Evolutionary conservation across 2,888 invertebrate species (phyloP).

Genomic region (Graphium colonna): DNA sequence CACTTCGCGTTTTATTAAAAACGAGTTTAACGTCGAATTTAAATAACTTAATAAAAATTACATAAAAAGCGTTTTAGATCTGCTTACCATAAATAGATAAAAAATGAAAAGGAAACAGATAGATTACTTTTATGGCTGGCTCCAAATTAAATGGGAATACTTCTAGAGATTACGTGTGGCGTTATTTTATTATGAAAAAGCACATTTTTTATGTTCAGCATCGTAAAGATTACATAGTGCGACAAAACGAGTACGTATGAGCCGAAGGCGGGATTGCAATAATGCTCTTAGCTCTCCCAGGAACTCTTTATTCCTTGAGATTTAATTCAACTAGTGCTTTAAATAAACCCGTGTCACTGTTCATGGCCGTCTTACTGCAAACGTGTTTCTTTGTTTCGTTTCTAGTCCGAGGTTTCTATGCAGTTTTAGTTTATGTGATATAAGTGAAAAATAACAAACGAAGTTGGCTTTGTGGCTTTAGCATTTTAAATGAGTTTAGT

Average conservation of each 20-base stretch:
- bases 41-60: conserved; percentile 20
- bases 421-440: too few relatives aligned
- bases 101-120: conserved; percentile 4
- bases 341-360: conserved; percentile 2
- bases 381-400: background rate
- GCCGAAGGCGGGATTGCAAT: conserved; percentile 54
- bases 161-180: background rate
- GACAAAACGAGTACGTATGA: conserved; percentile 61
- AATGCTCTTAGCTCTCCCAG: conserved; percentile 69
- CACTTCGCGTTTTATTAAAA: conserved; percentile 1
- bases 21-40: conserved; percentile 6
- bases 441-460: too few relatives aligned
- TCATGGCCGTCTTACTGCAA: background rate
- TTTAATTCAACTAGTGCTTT: conserved; percentile 15
- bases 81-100: conserved; percentile 9
- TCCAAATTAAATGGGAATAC: conserved; percentile 2
- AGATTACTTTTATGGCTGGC: conserved; percentile 1
- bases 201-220: background rate
- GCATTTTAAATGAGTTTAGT: too few relatives aligned
- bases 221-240: background rate
- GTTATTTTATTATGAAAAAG: background rate
- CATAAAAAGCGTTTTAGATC: conserved; percentile 17
- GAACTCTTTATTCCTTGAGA: conserved; percentile 35
- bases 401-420: background rate
- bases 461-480: too few relatives aligned